These are phyloP conservation scores for Albula goreensis DNA, from an alignment of 2,113 vertebrate species.

Conservation along the genomic window DNA sequence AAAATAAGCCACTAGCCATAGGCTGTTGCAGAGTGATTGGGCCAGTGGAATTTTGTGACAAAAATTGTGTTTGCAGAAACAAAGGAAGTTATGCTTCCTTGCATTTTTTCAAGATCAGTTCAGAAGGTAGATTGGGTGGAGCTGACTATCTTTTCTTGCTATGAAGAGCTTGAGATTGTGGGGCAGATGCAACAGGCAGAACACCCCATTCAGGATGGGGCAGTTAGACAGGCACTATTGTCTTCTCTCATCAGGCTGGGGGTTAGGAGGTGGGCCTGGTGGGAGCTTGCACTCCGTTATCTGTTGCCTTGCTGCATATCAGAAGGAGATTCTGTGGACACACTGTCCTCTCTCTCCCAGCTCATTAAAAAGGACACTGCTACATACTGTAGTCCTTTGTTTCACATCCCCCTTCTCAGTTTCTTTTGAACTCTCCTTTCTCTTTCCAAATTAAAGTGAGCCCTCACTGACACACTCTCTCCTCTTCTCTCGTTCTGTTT, in stretches of 20 bases:
- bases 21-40: too few species aligned
- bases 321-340: neutral
- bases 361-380: neutral
- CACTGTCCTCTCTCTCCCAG: neutral
- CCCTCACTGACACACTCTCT: neutral
- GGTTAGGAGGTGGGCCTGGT: neutral
- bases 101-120: neutral
- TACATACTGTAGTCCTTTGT: neutral
- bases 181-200: neutral
- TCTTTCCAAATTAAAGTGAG: neutral
- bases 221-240: too few species aligned
- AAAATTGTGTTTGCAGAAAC: too few species aligned
- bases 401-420: neutral
- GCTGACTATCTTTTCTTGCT: neutral
- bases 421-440: neutral
- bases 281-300: neutral
- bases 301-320: neutral
- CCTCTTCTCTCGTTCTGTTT: neutral
- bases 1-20: too few species aligned
- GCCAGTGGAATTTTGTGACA: too few species aligned
- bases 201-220: slow-evolving; percentile 1
- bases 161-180: neutral
- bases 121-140: neutral
- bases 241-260: too few species aligned
- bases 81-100: neutral